Base-by-base conservation (phyloP, 2,113 vertebrate species). In the Sula dactylatra region DNA sequence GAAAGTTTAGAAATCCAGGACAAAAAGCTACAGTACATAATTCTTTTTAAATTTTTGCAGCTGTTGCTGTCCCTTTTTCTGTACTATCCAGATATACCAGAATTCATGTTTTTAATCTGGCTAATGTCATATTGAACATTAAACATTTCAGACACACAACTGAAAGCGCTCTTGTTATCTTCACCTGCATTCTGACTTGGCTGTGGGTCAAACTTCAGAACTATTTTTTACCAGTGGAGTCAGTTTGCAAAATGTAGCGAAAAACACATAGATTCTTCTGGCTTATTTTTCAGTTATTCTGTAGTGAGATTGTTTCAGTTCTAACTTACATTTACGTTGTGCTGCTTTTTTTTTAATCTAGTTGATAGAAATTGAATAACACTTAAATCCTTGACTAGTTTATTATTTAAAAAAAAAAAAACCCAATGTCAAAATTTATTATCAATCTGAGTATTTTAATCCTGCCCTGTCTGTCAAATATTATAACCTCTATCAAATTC, bases 1-100 rank as follows among this genome's bases (percentile, higher is more conserved):
- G 24, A 96, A 88, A 94, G 70, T 92, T 82, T 85, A 93, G 56
- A 94, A 93, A 81, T 86, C 22, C 29, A 84, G 73, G 42, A 94
- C 61, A 88, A 88, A 76, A 91, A 65, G 78, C 91, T 72, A 65
- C 16, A 1, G 34, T 61, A 87, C 40, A 27, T 70, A 65, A 8
- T 73, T 16, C 3, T 13, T 80, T 94, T 84, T 82, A 89, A 93
- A 70, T 71, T 76, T 87, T 83, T 90, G 65, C 87, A 96, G 93
- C 87, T 95, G 74, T 89, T 94, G 47, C 38, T 1, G 9, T 93
- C n/a, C 24, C 16, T 91, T 19, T 80, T 90, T 91, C 78, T 91
- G 67, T 88, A 74, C 50, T 82, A 78, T 86, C 59, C 88, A 92
- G 88, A 89, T 74, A 50, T 67, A 95, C 9, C 26, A 84, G 66